A percentile compares a stretch with the other conserved stretches of the same genome.
phyloP scores from a whole-genome alignment of 2,888 invertebrate genomes.

The Tiphia femorata region DNA sequence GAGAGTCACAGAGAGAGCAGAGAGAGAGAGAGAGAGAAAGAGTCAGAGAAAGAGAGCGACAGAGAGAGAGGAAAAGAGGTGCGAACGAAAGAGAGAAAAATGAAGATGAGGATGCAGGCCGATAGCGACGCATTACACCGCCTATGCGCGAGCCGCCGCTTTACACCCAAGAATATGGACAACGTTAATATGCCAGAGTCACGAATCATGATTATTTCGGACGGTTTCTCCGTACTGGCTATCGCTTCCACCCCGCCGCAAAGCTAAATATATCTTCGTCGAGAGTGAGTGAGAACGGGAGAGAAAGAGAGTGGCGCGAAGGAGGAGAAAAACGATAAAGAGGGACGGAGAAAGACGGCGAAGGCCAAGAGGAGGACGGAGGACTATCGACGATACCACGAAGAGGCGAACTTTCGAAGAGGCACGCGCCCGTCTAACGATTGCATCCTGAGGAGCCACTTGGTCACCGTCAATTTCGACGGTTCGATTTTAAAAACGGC shows the following conservation, averaged over 20 bases:
- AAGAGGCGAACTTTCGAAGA: conserved; percentile 38
- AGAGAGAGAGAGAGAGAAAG: conserved; percentile 4
- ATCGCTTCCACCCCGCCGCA: conserved; percentile 43
- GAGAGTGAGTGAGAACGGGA: conserved; percentile 17
- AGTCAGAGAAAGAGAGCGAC: conserved; percentile 1
- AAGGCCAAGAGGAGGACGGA: neutral
- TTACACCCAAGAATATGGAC: conserved; percentile 3
- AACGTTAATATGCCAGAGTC: conserved; percentile 30
- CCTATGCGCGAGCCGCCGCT: neutral
- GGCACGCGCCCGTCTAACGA: no score
- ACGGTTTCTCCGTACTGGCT: conserved; percentile 34
- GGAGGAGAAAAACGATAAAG: neutral
- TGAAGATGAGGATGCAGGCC: no score
- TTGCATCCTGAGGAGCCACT: no score
- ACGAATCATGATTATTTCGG: conserved; percentile 48
- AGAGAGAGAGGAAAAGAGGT: no score
- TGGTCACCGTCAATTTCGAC: no score
- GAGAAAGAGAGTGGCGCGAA: neutral
- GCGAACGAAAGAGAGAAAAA: no score
- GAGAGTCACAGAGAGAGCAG: neutral
- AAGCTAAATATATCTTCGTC: conserved; percentile 54
- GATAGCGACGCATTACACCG: neutral
- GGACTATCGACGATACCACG: conserved; percentile 37
- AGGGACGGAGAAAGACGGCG: neutral
- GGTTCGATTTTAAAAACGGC: no score